phyloP scores from a whole-genome alignment of 2,113 vertebrate species.

The Emydocephalus ijimae region DNA sequence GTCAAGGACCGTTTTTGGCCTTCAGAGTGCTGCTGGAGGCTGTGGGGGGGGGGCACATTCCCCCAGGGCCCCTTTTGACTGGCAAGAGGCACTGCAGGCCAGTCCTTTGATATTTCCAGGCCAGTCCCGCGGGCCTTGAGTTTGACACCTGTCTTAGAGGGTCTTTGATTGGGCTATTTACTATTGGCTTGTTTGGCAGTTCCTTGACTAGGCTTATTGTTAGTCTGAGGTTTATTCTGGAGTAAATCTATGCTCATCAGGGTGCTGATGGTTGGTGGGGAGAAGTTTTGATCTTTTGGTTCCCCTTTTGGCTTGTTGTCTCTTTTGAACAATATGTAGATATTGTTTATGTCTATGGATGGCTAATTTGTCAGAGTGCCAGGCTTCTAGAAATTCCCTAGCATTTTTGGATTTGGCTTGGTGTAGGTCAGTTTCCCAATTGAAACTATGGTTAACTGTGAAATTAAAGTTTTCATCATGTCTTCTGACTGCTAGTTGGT shows the following conservation, averaged over 20 bases:
- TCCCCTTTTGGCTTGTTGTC: not conserved
- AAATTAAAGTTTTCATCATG: not conserved
- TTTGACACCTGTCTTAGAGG: not conserved
- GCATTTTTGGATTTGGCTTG: not conserved
- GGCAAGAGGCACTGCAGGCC: too few species aligned
- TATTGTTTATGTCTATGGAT: not conserved
- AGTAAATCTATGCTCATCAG: not conserved
- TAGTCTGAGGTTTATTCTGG: not conserved
- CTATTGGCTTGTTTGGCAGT: not conserved
- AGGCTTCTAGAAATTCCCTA: not conserved
- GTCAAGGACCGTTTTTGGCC: too few species aligned
- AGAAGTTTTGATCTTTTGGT: not conserved
- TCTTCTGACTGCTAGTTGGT: not conserved
- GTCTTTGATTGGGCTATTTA: not conserved
- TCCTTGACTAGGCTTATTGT: not conserved
- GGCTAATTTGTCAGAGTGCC: not conserved
- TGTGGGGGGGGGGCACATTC: too few species aligned
- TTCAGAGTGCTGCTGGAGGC: too few species aligned
- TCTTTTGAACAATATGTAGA: not conserved
- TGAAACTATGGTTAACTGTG: not conserved
- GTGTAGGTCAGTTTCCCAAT: not conserved
- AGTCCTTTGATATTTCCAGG: too few species aligned
- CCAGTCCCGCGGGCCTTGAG: too few species aligned
- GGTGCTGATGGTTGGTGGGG: not conserved
- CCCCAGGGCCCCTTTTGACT: too few species aligned